A percentile compares a stretch with the other conserved stretches of the same genome.
These are phyloP conservation scores for Tamandua tetradactyla DNA, from an alignment of 2,797 vertebrate species.

Conservation along the genomic window DNA sequence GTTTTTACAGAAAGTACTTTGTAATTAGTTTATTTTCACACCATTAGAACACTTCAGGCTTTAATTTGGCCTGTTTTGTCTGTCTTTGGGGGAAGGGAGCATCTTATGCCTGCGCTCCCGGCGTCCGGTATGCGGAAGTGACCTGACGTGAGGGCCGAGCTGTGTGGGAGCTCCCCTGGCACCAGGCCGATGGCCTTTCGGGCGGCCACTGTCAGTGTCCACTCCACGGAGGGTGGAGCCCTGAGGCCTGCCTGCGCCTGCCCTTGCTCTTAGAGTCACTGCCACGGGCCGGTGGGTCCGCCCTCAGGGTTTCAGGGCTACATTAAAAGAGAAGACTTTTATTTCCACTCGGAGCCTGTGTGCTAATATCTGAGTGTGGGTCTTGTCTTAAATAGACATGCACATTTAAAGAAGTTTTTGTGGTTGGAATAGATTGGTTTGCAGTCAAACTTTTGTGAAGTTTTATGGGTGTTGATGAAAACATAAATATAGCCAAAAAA, in stretches of 20 bases:
- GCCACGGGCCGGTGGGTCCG: background rate
- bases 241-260: background rate
- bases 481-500: no score
- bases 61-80: background rate
- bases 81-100: background rate
- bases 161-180: background rate
- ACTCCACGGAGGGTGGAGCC: background rate
- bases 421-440: background rate
- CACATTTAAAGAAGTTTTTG: background rate
- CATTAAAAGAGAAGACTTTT: background rate
- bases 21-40: background rate
- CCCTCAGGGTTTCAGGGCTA: background rate
- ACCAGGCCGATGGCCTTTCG: background rate
- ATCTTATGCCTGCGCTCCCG: background rate
- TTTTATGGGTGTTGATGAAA: background rate
- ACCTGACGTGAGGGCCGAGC: background rate
- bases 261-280: background rate
- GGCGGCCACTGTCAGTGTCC: background rate
- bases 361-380: background rate
- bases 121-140: fast-evolving
- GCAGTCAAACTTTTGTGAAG: background rate
- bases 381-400: background rate
- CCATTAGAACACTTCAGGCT: background rate
- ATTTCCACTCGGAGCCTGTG: background rate
- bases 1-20: background rate